These are phyloP conservation scores for Dioctria rufipes DNA, from an alignment of 2,888 invertebrate genomes.

Conservation along the genomic window DNA sequence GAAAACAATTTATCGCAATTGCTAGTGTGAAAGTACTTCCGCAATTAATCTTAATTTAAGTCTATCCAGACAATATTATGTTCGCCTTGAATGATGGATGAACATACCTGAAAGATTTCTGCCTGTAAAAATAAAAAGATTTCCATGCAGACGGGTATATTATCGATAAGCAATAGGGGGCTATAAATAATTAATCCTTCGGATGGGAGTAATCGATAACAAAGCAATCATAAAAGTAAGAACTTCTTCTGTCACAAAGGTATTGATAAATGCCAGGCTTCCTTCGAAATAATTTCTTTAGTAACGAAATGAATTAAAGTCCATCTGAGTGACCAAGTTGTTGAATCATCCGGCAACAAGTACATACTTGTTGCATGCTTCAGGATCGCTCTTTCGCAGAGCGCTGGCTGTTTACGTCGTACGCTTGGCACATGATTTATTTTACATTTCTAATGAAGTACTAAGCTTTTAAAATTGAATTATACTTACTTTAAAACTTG, in stretches of 20 bases:
- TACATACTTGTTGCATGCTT: conserved; percentile 38
- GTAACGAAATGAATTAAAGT: not conserved
- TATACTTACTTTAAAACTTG: conserved; percentile 9
- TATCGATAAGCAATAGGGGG: not conserved
- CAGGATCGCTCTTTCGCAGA: not conserved
- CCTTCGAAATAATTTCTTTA: too few species aligned
- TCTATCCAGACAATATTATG: not conserved
- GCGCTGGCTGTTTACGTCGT: not conserved
- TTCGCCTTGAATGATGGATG: not conserved
- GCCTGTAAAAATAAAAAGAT: not conserved
- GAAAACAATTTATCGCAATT: too few species aligned
- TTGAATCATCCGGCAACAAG: conserved; percentile 46
- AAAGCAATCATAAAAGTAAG: not conserved
- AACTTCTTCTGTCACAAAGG: too few species aligned
- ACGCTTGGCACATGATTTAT: not conserved
- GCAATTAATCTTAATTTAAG: too few species aligned
- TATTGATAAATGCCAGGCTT: not conserved
- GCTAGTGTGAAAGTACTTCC: too few species aligned
- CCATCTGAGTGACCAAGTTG: not conserved
- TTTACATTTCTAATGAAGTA: not conserved
- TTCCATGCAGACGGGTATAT: not conserved
- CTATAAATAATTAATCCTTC: conserved; percentile 42
- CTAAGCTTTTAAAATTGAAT: conserved; percentile 10
- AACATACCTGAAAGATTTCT: not conserved
- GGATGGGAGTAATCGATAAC: conserved; percentile 22